Base-by-base conservation (phyloP, 2,888 invertebrate species). In the Hemistola chrysoprasaria region DNA sequence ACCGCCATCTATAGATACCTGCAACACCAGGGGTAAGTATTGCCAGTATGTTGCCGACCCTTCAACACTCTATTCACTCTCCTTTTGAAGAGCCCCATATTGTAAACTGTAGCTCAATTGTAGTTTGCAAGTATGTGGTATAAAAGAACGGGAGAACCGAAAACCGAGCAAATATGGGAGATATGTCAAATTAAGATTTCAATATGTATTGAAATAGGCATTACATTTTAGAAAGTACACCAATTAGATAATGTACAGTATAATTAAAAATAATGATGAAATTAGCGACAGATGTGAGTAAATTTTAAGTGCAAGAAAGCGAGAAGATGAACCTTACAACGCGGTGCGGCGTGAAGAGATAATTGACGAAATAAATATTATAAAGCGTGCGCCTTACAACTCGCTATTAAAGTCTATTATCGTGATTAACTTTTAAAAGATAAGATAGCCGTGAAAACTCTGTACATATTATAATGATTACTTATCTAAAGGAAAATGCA, bases 261-360 rank as follows among this genome's bases (percentile, higher is more conserved):
- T 28, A 28, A 22, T 9, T 6, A 20, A 11, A 16, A 28, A 34
- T 10, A 20, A 46, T 47, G 34, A 42, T 38, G 32, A 55, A 26
- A 24, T 20, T 37, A 40, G 31, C 42, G 43, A 51, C 49, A 56
- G 50, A 56, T 45, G 50, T 52, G 54, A 61, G 56, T 54, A 45
- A 56, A 57, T 64, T 56, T 46, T 42, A 66, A 65, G 71, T 52
- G 54, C 70, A 73, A 69, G 80, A 81, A 79, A 78, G 80, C 82
- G 78, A 76, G 64, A 78, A 79, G 65, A 54, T 53, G 46, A 54
- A 61, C 63, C 55, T 65, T 65, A 61, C 67, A 57, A 61, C 59
- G 46, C 16, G 16, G 16, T 16, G 16, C 16, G 16, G 16, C 16
- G 50, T 63, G 43, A 57, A 64, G 59, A 65, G 59, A 62, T 62